Evolutionary conservation across 1,140 invertebrate genomes (phyloP).

Genomic region (Drosophila miranda): DNA sequence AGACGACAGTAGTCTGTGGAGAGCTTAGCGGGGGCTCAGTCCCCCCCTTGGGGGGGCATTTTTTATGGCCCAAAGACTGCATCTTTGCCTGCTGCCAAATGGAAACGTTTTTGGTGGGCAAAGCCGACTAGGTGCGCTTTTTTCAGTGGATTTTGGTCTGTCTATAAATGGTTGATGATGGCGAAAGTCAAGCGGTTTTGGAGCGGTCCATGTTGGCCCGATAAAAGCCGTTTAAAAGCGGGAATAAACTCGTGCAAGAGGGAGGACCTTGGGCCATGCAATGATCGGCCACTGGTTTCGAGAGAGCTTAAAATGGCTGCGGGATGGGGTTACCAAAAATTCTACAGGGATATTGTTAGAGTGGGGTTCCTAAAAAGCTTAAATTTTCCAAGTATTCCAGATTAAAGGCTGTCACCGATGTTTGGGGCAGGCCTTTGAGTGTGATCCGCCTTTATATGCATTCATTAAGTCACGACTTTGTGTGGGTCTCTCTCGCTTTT

Average conservation of each 20-base stretch:
- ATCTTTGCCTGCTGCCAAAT: constrained; percentile 27
- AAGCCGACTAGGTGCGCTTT: not conserved
- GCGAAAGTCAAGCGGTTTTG: constrained; percentile 8
- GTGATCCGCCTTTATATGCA: constrained; percentile 19
- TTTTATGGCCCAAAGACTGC: constrained; percentile 55
- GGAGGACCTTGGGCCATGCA: no score
- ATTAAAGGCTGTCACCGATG: no score
- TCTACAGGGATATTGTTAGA: no score
- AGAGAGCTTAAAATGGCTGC: no score
- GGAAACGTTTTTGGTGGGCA: constrained; percentile 12
- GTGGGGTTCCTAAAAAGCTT: no score
- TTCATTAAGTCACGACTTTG: constrained; percentile 8
- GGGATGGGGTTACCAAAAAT: no score
- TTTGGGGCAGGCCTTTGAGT: no score
- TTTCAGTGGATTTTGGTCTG: constrained; percentile 31
- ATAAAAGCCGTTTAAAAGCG: not conserved
- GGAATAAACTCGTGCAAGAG: not conserved
- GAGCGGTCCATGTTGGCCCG: not conserved
- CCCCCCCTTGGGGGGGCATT: constrained; percentile 40
- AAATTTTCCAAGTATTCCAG: no score
- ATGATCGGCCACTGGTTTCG: no score
- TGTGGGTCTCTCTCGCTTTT: constrained; percentile 7
- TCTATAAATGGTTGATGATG: constrained; percentile 42
- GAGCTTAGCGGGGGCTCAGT: constrained; percentile 52
- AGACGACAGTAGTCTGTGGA: constrained; percentile 44